These are phyloP conservation scores for Melanotaenia boesemani DNA, from an alignment of 2,797 vertebrate species.

Conservation along the genomic window DNA sequence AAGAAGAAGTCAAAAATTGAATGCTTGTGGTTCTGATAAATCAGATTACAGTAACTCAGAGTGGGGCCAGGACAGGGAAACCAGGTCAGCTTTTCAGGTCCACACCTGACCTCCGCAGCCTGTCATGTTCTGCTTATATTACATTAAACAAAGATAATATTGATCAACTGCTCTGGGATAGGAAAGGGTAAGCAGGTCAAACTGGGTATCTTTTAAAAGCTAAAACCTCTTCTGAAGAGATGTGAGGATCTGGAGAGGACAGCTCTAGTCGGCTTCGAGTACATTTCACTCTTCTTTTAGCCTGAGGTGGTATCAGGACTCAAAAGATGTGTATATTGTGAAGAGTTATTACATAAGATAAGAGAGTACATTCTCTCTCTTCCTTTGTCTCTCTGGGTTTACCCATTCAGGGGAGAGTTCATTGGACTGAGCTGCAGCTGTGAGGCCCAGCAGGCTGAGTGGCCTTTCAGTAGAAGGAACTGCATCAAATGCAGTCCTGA, in stretches of 20 bases:
- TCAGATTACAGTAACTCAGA: conserved; percentile 1
- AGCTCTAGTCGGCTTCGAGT: background rate
- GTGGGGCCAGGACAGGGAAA: background rate
- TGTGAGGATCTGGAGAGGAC: background rate
- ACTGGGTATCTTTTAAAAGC: conserved; percentile 2
- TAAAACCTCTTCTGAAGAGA: conserved; percentile 14
- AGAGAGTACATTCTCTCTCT: conserved; percentile 52
- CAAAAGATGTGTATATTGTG: conserved; percentile 27
- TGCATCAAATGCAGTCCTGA: conserved; percentile 33
- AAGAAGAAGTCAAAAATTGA: background rate
- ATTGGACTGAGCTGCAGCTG: conserved; percentile 50
- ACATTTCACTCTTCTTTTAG: conserved; percentile 14
- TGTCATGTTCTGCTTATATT: conserved; percentile 28
- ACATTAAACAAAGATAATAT: conserved; percentile 28
- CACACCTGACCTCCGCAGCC: background rate
- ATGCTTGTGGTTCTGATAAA: background rate
- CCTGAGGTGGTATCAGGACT: conserved; percentile 20
- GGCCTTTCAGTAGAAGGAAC: conserved; percentile 15
- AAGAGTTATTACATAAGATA: conserved; percentile 66
- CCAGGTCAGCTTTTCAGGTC: conserved; percentile 17
- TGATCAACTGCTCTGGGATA: conserved; percentile 23
- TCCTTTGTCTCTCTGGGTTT: conserved; percentile 63
- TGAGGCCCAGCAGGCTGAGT: conserved; percentile 38
- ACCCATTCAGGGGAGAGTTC: conserved; percentile 23
- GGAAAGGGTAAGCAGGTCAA: conserved; percentile 2